phyloP scores from a whole-genome alignment of 2,888 invertebrate species.

The Dryocosmus kuriphilus region DNA sequence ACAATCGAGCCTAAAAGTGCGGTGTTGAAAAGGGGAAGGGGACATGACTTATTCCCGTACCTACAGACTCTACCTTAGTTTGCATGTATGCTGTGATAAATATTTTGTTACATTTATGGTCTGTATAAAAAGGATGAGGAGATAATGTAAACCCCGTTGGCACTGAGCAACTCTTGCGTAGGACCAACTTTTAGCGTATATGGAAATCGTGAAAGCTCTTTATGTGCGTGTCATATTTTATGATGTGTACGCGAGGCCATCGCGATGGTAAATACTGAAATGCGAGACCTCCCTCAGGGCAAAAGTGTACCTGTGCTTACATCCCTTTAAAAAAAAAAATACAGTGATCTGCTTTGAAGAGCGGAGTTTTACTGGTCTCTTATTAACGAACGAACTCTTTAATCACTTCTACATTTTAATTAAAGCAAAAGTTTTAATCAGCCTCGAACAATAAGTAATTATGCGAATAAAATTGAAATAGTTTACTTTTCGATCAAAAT shows the following conservation, averaged over 20 bases:
- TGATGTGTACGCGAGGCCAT: slow-evolving; percentile 5
- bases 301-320: background rate
- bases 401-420: background rate
- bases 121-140: background rate
- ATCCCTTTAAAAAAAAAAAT: background rate
- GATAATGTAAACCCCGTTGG: background rate
- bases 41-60: too few species aligned
- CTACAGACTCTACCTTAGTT: too few species aligned
- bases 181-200: background rate
- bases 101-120: background rate
- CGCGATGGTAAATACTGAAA: background rate
- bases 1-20: too few species aligned
- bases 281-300: background rate
- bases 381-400: background rate
- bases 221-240: slow-evolving; percentile 1
- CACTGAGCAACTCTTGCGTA: background rate
- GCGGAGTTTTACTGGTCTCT: background rate
- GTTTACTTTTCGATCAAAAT: too few species aligned
- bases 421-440: too few species aligned
- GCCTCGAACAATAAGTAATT: too few species aligned
- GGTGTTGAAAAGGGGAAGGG: too few species aligned
- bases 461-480: too few species aligned
- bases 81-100: background rate
- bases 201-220: background rate
- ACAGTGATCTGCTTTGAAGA: background rate